Base-by-base conservation (phyloP, 2,888 invertebrate genomes). In the Aradus depressus region DNA sequence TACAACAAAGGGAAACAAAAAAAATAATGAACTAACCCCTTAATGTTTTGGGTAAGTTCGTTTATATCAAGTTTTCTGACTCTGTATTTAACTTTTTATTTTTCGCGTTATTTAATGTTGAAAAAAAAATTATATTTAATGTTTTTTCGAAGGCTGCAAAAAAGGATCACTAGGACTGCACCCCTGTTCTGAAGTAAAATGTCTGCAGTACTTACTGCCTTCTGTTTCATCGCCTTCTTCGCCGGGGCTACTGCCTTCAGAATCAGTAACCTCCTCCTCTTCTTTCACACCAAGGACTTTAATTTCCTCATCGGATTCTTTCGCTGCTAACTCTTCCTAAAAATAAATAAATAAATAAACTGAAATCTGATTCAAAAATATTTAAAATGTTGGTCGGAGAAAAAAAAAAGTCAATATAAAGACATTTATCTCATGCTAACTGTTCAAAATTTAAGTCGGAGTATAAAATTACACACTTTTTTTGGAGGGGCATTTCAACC, bases 181-280 rank as follows among this genome's bases (percentile, higher is more conserved):
- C n/a, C n/a, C n/a, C n/a, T n/a, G n/a, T n/a, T n/a, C n/a, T n/a
- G n/a, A 28, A 28, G 8, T 18, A n/a, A 47, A 47, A 34, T 44
- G 21, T 3, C n/a, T n/a, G n/a, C 16, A 25, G 26, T n/a, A 54
- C 60, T 56, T 47, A 60, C 61, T 55, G 55, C 60, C 61, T 44
- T 60, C 55, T 35, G 59, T 57, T 56, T 61, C 61, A 47, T 60
- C 58, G 28, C 59, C 59, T 28, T 53, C 47, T 39, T 49, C 50
- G 22, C 39, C 49, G 12, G 47, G 21, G n/a, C 10, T 14, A 18
- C 50, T 50, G 19, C 45, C 44, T 2, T 38, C 44, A 8, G 21
- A 31, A 31, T 44, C 31, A 8, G 25, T 19, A n/a, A n/a, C n/a
- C n/a, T 22, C 41, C 19, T 44, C 35, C 16, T 47, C 44, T 34